Evolutionary conservation across 2,888 invertebrate species (phyloP).

Genomic region (Bruchidius siliquastri): DNA sequence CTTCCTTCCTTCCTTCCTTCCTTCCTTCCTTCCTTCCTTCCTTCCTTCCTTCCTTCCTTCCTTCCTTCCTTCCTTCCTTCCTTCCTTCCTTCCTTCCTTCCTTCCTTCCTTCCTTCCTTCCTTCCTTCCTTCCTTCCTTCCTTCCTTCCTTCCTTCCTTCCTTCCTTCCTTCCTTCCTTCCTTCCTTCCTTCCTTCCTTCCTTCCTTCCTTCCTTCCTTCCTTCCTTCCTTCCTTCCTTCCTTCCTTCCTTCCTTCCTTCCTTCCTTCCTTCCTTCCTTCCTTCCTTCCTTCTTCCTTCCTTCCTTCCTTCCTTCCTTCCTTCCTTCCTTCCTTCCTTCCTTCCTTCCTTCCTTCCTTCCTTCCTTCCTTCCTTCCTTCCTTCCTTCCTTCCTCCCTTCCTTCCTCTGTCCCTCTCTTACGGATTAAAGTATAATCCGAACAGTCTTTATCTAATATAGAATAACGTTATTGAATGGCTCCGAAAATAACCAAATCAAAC

Average conservation of each 20-base stretch:
- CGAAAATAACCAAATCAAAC: too few relatives aligned
- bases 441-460: too few relatives aligned
- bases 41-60: conserved; percentile 6
- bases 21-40: conserved; percentile 8
- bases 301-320: conserved; percentile 7
- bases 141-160: conserved; percentile 4
- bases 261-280: conserved; percentile 4
- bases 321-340: conserved; percentile 7
- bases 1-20: conserved; percentile 8
- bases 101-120: conserved; percentile 5
- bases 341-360: conserved; percentile 7
- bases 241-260: conserved; percentile 5
- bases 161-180: conserved; percentile 4
- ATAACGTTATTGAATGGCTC: too few relatives aligned
- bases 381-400: conserved; percentile 6
- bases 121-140: conserved; percentile 5
- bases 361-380: conserved; percentile 6
- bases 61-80: conserved; percentile 5
- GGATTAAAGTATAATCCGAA: too few relatives aligned
- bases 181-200: conserved; percentile 5
- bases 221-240: conserved; percentile 5
- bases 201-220: conserved; percentile 5
- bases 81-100: conserved; percentile 5
- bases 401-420: conserved; percentile 3
- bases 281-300: conserved; percentile 6